Evolutionary conservation across 2,888 invertebrate species (phyloP).

Genomic region (Ectemnius cavifrons): DNA sequence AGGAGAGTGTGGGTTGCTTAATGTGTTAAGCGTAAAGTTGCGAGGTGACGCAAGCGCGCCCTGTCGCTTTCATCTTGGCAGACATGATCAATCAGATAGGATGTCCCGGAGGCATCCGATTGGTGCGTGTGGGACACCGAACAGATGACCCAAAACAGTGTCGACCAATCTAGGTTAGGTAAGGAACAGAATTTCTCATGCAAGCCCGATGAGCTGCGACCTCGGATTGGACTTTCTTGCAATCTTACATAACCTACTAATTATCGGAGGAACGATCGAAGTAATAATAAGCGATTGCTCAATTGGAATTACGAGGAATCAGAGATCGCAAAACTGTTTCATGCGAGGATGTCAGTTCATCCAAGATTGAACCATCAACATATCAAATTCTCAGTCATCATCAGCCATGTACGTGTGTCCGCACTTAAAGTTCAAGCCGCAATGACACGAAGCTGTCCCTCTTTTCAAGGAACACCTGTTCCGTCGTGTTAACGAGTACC

Average conservation of each 20-base stretch:
- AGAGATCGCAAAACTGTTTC: slow-evolving; percentile 5
- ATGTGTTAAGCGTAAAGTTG: slow-evolving; percentile 13
- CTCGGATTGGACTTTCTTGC: slow-evolving; percentile 39
- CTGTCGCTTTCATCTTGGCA: background rate
- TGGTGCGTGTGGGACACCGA: background rate
- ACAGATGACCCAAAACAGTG: background rate
- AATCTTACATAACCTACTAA: slow-evolving; percentile 44
- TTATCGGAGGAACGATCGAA: slow-evolving; percentile 45
- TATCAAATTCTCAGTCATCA: too few species aligned
- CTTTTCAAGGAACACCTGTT: slow-evolving; percentile 20
- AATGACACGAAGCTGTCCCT: too few species aligned
- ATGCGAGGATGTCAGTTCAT: too few species aligned
- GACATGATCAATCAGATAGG: background rate
- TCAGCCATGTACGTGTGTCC: too few species aligned
- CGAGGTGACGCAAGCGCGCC: slow-evolving; percentile 10
- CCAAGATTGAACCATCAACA: too few species aligned
- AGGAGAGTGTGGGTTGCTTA: too few species aligned
- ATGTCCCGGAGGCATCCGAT: background rate
- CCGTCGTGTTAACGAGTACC: slow-evolving; percentile 17
- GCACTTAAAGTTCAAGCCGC: too few species aligned
- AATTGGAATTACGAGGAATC: slow-evolving; percentile 31
- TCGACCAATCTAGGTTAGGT: background rate
- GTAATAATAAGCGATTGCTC: slow-evolving; percentile 37
- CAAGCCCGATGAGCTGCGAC: slow-evolving; percentile 23
- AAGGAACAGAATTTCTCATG: background rate